Conservation (phyloP, 2,113 vertebrate genomes). For the Helogale parvula region DNA sequence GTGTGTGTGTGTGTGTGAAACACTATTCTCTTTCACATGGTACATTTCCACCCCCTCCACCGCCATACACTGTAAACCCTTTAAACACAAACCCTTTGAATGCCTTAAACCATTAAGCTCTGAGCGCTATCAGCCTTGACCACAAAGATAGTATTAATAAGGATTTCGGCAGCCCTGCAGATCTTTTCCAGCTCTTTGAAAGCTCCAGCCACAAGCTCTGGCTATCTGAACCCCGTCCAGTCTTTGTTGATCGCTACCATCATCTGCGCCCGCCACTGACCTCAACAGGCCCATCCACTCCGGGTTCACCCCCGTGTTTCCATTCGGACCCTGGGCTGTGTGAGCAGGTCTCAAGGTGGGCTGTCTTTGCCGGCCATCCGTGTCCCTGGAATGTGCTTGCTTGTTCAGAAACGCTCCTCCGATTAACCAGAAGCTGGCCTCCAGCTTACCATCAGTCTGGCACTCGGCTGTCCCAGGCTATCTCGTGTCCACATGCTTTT, state of each 20-base stretch:
- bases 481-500: background rate
- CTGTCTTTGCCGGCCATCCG: background rate
- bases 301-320: background rate
- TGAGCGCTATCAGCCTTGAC: background rate
- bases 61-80: background rate
- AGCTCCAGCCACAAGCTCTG: background rate
- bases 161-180: background rate
- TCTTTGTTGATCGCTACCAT: background rate
- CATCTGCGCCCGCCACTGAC: fast-evolving
- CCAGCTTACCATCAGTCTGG: background rate
- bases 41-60: no score
- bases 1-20: background rate
- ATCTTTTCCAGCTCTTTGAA: background rate
- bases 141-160: background rate
- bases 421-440: background rate
- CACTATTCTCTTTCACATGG: background rate
- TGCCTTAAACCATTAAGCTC: background rate
- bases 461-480: background rate
- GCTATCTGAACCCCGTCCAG: background rate
- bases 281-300: fast-evolving
- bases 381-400: background rate
- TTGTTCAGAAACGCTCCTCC: background rate
- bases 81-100: background rate
- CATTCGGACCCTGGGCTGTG: no score
- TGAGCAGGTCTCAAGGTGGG: background rate